Base-by-base conservation (phyloP, 2,113 vertebrate species). In the Amia ocellicauda region DNA sequence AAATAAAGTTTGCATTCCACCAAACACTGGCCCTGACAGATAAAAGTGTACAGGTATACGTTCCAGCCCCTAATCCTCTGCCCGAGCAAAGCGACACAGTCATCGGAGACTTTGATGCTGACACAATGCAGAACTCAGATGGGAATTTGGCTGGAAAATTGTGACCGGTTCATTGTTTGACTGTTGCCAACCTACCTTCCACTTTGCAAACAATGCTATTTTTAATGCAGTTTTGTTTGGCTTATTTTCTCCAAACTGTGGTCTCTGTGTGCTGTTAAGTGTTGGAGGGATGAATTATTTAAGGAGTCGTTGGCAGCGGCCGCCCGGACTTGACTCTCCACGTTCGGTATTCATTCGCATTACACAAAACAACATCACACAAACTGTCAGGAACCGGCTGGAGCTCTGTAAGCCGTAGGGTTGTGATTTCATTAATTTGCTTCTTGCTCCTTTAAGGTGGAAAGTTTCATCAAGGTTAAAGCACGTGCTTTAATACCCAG, bases 211-310 rank as follows among this genome's bases (percentile, higher is more conserved):
- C 79, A 84, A 74, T 83, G 84, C 79, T 90, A 80, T 90, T 86
- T 93, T 90, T 90, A 89, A 84, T 88, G 79, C 85, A 74, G 83
- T 87, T 69, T 86, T 89, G 85, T 86, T 89, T 83, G 90, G 84
- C 86, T 90, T 90, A 84, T 89, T 88, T 76, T 61, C 76, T 75
- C 74, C 83, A 92, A 92, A 91, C 86, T 86, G 83, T 83, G 80
- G 68, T 67, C 62, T 83, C 87, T 88, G 85, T 0, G 56, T 80
- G 74, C 60, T 36, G 31, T 11, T 36, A 88, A 87, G 75, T 84
- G 84, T 85, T 86, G 76, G 68, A 66, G 74, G 76, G 77, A 84
- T 88, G 88, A 90, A 88, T 86, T 87, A 89, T 89, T 88, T 78
- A 89, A 74, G 75, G 76, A 83, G 72, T 75, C 81, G 83, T 72